A percentile compares a stretch with the other conserved stretches of the same genome.
Evolutionary conservation across 2,113 vertebrate species (phyloP).

Genomic region (Columba janthina): DNA sequence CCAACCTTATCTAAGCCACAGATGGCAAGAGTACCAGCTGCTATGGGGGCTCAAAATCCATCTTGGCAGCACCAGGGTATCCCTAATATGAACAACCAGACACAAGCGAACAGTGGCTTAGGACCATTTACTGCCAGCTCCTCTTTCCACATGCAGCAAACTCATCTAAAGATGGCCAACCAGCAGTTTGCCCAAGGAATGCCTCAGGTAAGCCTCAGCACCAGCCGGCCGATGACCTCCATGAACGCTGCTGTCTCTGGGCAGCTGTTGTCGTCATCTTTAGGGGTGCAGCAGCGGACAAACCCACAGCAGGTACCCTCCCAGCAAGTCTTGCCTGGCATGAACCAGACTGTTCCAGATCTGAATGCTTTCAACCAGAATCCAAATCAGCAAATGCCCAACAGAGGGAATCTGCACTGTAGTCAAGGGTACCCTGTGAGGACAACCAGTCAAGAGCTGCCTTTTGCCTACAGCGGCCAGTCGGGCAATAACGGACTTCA

Average conservation of each 20-base stretch:
- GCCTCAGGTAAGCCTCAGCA: slow-evolving; percentile 77
- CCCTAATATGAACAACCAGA: slow-evolving; percentile 81
- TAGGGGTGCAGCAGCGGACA: slow-evolving; percentile 78
- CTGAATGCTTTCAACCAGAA: slow-evolving; percentile 85
- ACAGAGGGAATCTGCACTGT: slow-evolving; percentile 85
- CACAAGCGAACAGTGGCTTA: slow-evolving; percentile 73
- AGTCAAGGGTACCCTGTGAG: slow-evolving; percentile 91
- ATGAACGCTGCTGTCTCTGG: slow-evolving; percentile 78
- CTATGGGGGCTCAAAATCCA: slow-evolving; percentile 77
- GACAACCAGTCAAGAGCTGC: slow-evolving; percentile 85
- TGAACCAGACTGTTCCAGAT: slow-evolving; percentile 84
- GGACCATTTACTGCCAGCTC: slow-evolving; percentile 80
- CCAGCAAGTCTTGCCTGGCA: slow-evolving; percentile 80
- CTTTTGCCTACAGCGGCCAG: slow-evolving; percentile 86
- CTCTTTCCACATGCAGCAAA: slow-evolving; percentile 88
- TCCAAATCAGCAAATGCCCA: slow-evolving; percentile 75
- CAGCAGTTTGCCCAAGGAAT: slow-evolving; percentile 78
- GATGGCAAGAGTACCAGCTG: slow-evolving; percentile 77
- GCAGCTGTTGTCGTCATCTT: slow-evolving; percentile 83
- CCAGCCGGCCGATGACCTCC: slow-evolving; percentile 79
- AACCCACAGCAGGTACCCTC: slow-evolving; percentile 79
- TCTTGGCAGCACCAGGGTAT: slow-evolving; percentile 88
- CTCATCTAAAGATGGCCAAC: slow-evolving; percentile 86
- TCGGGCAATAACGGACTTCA: slow-evolving; percentile 76
- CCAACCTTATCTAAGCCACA: slow-evolving; percentile 86